phyloP scores from a whole-genome alignment of 2,113 vertebrate species.

The Corydoras maculifer region DNA sequence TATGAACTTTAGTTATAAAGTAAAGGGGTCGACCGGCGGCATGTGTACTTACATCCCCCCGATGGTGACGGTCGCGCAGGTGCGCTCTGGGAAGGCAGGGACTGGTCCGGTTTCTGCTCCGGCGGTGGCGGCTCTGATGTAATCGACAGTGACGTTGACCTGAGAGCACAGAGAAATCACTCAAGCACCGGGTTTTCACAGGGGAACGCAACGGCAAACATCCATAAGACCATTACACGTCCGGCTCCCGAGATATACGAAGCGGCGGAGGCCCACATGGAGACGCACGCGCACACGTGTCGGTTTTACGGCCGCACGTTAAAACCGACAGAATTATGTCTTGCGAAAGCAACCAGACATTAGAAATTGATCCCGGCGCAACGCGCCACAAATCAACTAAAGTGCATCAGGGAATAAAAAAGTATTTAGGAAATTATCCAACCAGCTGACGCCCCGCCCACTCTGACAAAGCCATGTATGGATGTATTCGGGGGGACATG shows the following conservation, averaged over 20 bases:
- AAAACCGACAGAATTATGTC: conserved; percentile 27
- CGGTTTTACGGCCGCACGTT: conserved; percentile 9
- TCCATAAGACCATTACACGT: neutral
- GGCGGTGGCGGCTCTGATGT: conserved; percentile 87
- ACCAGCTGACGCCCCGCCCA: neutral
- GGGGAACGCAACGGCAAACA: conserved; percentile 8
- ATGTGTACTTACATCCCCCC: conserved; percentile 87
- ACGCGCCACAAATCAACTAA: conserved; percentile 19
- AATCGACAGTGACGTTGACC: conserved; percentile 94
- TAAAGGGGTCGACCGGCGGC: neutral
- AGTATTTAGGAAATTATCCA: neutral
- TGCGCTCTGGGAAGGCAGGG: conserved; percentile 88
- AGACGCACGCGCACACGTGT: neutral
- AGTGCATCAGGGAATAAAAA: neutral
- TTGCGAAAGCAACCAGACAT: conserved; percentile 19
- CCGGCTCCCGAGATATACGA: conserved; percentile 13
- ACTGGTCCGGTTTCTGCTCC: conserved; percentile 70
- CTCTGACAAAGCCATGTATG: neutral
- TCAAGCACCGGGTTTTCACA: conserved; percentile 1
- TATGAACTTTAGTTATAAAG: neutral
- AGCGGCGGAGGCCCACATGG: conserved; percentile 8
- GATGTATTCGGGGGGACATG: no score
- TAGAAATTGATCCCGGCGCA: conserved; percentile 7
- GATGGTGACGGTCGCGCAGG: conserved; percentile 90
- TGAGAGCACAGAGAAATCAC: conserved; percentile 45